Evolutionary conservation across 2,113 vertebrate species (phyloP), one percentile per base, ranked within the genome.

Genomic region (Hypomesus transpacificus): DNA sequence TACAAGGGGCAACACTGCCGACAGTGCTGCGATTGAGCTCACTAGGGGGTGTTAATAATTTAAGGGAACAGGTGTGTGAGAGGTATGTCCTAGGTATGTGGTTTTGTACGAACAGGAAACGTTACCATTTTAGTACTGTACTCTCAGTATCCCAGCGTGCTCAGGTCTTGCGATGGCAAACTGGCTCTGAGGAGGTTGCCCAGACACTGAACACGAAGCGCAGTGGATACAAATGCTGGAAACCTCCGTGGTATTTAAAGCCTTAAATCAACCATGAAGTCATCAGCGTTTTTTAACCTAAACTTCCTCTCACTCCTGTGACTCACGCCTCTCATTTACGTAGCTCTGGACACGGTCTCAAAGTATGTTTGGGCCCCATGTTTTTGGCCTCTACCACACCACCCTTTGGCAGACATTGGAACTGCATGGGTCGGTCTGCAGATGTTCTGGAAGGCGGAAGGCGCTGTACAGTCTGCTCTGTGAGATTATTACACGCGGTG

Each of bases 41-140:
- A 28, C n/a, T 28, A 39, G 65, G 50, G 7, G 31, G 60, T 77
- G 66, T 85, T 70, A 68, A 22, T 69, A 69, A 80, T 75, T 74
- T 75, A 79, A 79, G 73, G 62, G 73, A 84, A 60, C 77, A 71
- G 53, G 51, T 59, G 67, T 74, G 18, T 5, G 61, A 14, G 61
- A 6, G 61, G 61, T 64, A 21, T 64, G 14, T 56, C 53, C 14
- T 17, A n/a, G 21, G 61, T 22, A 18, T 75, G 79, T 76, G 67
- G 24, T 83, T 70, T 69, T 52, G 74, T 84, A 80, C 78, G 78
- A 75, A 72, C 72, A 82, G 77, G 71, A 86, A 63, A 39, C 28
- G 17, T 73, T 80, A 88, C 84, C 82, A 84, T 87, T 87, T 87
- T 84, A 80, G 86, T 89, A 83, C 80, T 83, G 82, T 89, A 84